These are phyloP conservation scores for Aurelia aurita DNA, from an alignment of 30 jellyfish, hydroid and myxozoan genomes.

Conservation along the genomic window DNA sequence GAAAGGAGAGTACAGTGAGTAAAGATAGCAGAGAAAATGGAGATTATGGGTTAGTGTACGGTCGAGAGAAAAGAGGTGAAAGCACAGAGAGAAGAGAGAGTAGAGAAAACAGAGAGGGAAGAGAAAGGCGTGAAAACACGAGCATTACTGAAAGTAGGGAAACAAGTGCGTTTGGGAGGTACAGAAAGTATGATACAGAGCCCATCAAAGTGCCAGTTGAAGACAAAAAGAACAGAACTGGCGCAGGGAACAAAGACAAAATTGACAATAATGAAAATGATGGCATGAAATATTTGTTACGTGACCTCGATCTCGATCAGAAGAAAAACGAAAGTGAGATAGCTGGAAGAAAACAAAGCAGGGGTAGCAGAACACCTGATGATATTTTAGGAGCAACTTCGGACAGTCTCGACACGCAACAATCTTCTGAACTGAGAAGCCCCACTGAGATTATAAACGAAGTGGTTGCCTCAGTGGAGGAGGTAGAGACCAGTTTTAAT, in stretches of 20 bases:
- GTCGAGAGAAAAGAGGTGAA: not conserved
- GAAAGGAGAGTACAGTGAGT: not conserved
- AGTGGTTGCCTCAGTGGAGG: not conserved
- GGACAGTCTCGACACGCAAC: constrained; percentile 35
- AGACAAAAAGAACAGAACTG: too few relatives aligned
- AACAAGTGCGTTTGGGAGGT: not conserved
- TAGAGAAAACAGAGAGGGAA: too few relatives aligned
- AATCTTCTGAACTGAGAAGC: constrained; percentile 10
- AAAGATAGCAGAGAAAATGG: not conserved
- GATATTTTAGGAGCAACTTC: constrained; percentile 52
- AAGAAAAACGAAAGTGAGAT: not conserved
- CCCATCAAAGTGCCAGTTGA: too few relatives aligned
- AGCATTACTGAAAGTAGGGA: not conserved
- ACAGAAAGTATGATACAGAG: not conserved
- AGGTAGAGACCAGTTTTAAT: not conserved
- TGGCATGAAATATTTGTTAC: too few relatives aligned
- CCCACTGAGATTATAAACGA: constrained; percentile 17
- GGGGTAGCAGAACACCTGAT: constrained; percentile 41
- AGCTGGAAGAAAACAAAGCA: not conserved
- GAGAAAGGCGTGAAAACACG: too few relatives aligned
- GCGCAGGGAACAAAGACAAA: too few relatives aligned
- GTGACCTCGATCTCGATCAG: not conserved
- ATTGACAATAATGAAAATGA: too few relatives aligned
- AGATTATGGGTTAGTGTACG: not conserved
- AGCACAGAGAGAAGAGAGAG: not conserved